Percentiles rank a stretch among this genome's conserved stretches.
These are phyloP conservation scores for Ornithoptera alexandrae DNA, from an alignment of 2,888 invertebrate species.

Conservation along the genomic window DNA sequence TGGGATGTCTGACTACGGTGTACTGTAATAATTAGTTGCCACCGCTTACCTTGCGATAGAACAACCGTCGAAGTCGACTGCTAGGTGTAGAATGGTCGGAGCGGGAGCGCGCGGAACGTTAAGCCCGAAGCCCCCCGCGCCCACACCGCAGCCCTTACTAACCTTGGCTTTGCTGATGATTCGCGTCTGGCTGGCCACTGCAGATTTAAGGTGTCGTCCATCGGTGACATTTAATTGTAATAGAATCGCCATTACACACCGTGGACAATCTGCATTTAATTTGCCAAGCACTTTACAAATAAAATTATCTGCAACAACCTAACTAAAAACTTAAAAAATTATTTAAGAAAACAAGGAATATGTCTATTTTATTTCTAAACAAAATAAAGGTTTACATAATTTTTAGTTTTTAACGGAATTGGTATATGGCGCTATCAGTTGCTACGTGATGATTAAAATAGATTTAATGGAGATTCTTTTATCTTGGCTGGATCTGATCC, in stretches of 20 bases:
- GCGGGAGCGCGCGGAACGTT: constrained; percentile 75
- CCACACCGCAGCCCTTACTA: constrained; percentile 69
- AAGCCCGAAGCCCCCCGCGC: constrained; percentile 70
- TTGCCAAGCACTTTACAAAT: neutral
- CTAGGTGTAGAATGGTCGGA: constrained; percentile 78
- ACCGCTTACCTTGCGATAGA: constrained; percentile 78
- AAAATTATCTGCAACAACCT: neutral
- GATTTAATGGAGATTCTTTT: constrained; percentile 46
- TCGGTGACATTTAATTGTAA: constrained; percentile 34
- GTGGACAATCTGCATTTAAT: constrained; percentile 9
- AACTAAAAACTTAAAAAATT: neutral
- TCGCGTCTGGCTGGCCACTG: constrained; percentile 47
- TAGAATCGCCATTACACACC: constrained; percentile 20
- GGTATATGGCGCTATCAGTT: constrained; percentile 24
- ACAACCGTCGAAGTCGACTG: constrained; percentile 80
- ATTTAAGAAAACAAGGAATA: neutral
- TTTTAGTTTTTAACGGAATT: neutral
- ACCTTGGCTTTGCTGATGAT: constrained; percentile 76
- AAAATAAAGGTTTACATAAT: neutral
- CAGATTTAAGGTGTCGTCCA: constrained; percentile 42
- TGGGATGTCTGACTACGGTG: constrained; percentile 41
- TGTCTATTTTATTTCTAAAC: neutral
- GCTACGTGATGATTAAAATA: constrained; percentile 53
- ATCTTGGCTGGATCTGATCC: constrained; percentile 60
- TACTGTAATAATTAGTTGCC: constrained; percentile 55